Evolutionary conservation across 2,797 vertebrate genomes (phyloP), one percentile per base, ranked within the genome.

Genomic region (Enteromius treurensis): DNA sequence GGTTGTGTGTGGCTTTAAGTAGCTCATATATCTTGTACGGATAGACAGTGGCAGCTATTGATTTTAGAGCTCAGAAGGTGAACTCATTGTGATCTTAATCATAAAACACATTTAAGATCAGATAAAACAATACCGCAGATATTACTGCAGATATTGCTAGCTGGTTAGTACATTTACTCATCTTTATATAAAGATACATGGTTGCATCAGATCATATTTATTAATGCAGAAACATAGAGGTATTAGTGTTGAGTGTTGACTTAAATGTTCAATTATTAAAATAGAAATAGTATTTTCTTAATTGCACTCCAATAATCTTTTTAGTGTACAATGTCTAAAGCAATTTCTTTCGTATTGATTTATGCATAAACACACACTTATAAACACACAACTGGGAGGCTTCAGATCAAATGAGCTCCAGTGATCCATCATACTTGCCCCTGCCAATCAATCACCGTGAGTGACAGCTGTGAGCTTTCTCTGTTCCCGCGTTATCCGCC

Each of bases 381-480:
- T 65, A 71, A 79, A 81, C 58, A 26, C 26, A 71, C 40, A 40
- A 74, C 53, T 23, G 53, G 69, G 45, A 78, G 10, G 14, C 74
- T 45, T 45, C 55, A 32, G 53, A 85, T 85, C 78, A 81, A 69
- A 69, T 53, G 84, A 37, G 65, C 74, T 47, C 21, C 4, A 45
- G 47, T 51, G 75, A 86, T 77, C n/a, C 60, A 62, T 76, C 29
- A 79, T 21, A 75, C 51, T 37, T 51, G 26, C 37, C 23, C 15
- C 62, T 26, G 69, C 26, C 76, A 51, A 79, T 86, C 84, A 60
- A 64, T 60, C 84, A n/a, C 68, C 19, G 10, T 74, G 81, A 67
- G 65, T 82, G 75, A 82, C 76, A 79, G 77, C 76, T 58, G 67
- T 14, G 26, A 37, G 23, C 77, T 62, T 62, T 4, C 68, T 77